A percentile compares a stretch with the other conserved stretches of the same genome.
These are phyloP conservation scores for Cotesia chilonis DNA, from an alignment of 1,140 invertebrate species.

Conservation along the genomic window DNA sequence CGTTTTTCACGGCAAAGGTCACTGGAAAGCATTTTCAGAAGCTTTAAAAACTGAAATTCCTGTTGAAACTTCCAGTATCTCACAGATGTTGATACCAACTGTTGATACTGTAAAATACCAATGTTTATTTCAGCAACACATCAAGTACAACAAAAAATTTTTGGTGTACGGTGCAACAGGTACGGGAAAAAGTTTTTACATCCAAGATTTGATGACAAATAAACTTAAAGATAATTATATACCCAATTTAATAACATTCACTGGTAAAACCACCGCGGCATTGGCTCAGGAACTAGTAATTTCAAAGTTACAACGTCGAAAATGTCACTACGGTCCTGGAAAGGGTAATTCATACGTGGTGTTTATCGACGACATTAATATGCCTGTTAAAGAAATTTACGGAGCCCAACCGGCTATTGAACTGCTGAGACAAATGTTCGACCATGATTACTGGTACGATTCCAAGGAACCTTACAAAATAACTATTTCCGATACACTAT, in stretches of 20 bases:
- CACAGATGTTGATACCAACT: constrained; percentile 84
- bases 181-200: constrained; percentile 91
- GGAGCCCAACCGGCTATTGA: constrained; percentile 92
- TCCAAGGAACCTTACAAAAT: constrained; percentile 83
- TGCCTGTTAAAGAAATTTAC: constrained; percentile 87
- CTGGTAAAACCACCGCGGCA: constrained; percentile 85
- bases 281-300: constrained; percentile 89
- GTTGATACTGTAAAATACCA: constrained; percentile 84
- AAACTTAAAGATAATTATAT: constrained; percentile 79
- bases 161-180: constrained; percentile 90
- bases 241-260: constrained; percentile 87
- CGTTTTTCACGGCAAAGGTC: constrained; percentile 76
- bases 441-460: constrained; percentile 89
- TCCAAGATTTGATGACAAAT: constrained; percentile 87
- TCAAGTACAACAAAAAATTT: constrained; percentile 74
- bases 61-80: constrained; percentile 73
- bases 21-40: constrained; percentile 81
- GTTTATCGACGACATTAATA: constrained; percentile 94
- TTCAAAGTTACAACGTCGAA: constrained; percentile 81
- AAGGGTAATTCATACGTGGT: constrained; percentile 79
- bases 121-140: constrained; percentile 73
- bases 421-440: constrained; percentile 86
- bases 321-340: constrained; percentile 83
- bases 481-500: constrained; percentile 79
- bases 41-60: constrained; percentile 69